A percentile compares a stretch with the other conserved stretches of the same genome.
Conservation (phyloP, 2,113 vertebrate species). For the human (Homo sapiens) region DNA sequence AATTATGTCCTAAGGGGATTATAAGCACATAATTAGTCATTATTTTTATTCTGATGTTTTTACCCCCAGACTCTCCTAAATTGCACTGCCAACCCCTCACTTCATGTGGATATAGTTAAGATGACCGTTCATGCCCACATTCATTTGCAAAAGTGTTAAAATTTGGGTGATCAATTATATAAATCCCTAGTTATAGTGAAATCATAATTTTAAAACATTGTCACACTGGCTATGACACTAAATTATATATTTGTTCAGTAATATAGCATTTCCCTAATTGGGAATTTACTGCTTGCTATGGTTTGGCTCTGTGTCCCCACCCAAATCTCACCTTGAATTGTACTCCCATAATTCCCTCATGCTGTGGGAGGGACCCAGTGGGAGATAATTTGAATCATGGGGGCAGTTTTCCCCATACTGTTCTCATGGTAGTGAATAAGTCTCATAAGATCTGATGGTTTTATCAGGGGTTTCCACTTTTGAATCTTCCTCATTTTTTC, state of each 20-base stretch:
- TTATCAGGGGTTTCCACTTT: too few relatives aligned
- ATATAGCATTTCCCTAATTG: not conserved
- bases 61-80: not conserved
- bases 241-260: not conserved
- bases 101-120: not conserved
- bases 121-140: not conserved
- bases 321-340: too few relatives aligned
- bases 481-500: too few relatives aligned
- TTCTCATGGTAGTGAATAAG: too few relatives aligned
- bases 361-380: too few relatives aligned
- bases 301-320: too few relatives aligned
- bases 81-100: not conserved
- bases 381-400: too few relatives aligned
- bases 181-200: not conserved
- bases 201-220: not conserved
- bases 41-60: not conserved
- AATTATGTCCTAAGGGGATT: not conserved
- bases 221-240: not conserved
- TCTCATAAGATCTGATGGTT: too few relatives aligned
- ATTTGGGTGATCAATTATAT: not conserved
- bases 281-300: not conserved
- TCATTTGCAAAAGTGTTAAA: not conserved
- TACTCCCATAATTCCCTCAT: too few relatives aligned
- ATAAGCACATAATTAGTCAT: not conserved
- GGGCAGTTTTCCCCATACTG: too few relatives aligned